Percentiles rank a stretch among this genome's conserved stretches.
phyloP scores from a whole-genome alignment of 2,797 vertebrate genomes.

The Menidia menidia region DNA sequence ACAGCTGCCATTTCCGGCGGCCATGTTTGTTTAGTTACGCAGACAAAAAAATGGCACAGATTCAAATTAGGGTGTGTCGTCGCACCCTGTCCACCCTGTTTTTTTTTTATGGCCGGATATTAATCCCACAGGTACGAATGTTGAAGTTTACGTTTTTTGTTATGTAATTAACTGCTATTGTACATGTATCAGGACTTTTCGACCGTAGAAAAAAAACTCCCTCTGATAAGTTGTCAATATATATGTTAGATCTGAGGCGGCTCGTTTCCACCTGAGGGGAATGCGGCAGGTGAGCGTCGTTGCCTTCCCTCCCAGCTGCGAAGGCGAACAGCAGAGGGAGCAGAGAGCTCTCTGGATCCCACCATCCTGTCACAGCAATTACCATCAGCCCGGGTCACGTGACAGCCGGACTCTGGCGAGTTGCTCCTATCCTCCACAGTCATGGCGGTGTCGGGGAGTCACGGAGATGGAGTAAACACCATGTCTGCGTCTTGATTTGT shows the following conservation, averaged over 20 bases:
- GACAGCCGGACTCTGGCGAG: constrained; percentile 66
- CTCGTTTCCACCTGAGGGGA: not conserved
- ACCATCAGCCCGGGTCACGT: constrained; percentile 72
- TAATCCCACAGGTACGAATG: no score
- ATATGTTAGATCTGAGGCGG: not conserved
- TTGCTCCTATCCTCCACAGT: constrained; percentile 73
- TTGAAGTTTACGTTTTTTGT: no score
- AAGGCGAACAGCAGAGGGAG: constrained; percentile 74
- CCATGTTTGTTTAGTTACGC: no score
- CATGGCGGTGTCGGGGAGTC: constrained; percentile 83
- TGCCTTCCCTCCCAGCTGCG: constrained; percentile 1
- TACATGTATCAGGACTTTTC: no score
- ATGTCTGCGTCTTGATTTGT: constrained; percentile 44
- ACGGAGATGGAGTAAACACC: constrained; percentile 75
- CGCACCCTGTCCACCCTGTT: no score
- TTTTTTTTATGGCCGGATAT: no score
- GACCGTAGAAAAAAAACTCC: not conserved
- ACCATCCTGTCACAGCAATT: constrained; percentile 42
- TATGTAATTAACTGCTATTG: not conserved
- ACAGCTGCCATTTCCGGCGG: no score
- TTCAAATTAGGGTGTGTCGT: no score
- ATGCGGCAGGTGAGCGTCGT: constrained; percentile 23
- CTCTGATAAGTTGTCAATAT: not conserved
- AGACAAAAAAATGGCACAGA: no score
- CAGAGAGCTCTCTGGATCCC: constrained; percentile 27